Base-by-base conservation (phyloP, 2,888 invertebrate genomes). In the Drosophila atripex region DNA sequence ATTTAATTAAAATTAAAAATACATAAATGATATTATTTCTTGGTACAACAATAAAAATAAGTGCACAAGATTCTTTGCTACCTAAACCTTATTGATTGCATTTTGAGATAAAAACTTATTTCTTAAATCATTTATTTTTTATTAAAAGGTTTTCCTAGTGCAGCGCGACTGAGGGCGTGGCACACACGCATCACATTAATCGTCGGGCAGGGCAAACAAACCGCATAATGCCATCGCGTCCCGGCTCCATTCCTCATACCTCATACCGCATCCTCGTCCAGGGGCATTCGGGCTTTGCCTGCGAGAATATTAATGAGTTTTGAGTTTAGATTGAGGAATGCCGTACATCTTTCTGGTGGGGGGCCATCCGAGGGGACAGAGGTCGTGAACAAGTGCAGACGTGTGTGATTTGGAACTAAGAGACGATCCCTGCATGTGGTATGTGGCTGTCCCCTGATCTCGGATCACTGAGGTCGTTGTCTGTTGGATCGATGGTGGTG, bases 241-340 rank as follows among this genome's bases (percentile, higher is more conserved):
- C 54, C 46, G 38, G 14, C 45, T 70, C 51, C 68, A 51, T 57
- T 32, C 32, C 46, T 68, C 68, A 63, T 63, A 59, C 53, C 49
- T 66, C 50, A 77, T 63, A n/a, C n/a, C n/a, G n/a, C n/a, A 18
- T 18, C 56, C 53, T 60, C 32, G 46, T 30, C 51, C 23, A 16
- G 60, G 43, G 45, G 32, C 39, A 65, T 38, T 14, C 38, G 52
- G 39, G 57, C 58, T 50, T 38, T 57, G 53, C 72, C 77, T 53
- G 60, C 30, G 65, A 72, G 84, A 86, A 88, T 84, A 88, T 83
- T 84, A 84, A 84, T 84, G 88, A 86, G 88, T 76, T 78, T 71
- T 68, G 61, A 57, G 66, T 80, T 71, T 66, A 59, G 73, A 66
- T 86, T 80, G 73, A 77, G 77, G 80, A 86, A 86, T 84, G 75